Evolutionary conservation across 2,888 invertebrate species (phyloP).

Genomic region (Philereme transversata): DNA sequence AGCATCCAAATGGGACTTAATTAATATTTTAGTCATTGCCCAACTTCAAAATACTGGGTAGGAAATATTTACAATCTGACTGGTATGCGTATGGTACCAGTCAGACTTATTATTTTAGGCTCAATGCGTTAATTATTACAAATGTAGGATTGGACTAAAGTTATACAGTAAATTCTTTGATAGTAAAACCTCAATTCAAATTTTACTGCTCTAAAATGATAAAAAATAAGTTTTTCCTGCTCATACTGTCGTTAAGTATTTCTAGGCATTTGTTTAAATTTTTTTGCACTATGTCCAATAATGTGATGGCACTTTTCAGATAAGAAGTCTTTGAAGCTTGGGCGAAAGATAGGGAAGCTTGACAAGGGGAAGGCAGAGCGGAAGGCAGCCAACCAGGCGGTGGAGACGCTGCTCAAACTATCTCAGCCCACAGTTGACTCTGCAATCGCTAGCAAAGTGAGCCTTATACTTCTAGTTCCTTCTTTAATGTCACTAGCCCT

Average conservation of each 20-base stretch:
- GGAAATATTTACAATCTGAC: too few relatives aligned
- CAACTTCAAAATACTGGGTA: too few relatives aligned
- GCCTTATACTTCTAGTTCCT: constrained; percentile 7
- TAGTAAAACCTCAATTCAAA: not conserved
- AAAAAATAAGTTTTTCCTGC: too few relatives aligned
- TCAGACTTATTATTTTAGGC: too few relatives aligned
- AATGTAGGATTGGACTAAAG: too few relatives aligned
- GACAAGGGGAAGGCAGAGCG: constrained; percentile 48
- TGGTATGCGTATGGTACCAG: too few relatives aligned
- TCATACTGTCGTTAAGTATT: not conserved
- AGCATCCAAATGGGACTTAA: too few relatives aligned
- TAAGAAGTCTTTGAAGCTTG: constrained; percentile 3
- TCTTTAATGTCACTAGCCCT: too few relatives aligned
- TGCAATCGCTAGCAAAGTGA: constrained; percentile 74
- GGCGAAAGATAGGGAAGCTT: constrained; percentile 32
- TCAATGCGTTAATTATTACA: too few relatives aligned
- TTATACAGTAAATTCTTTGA: not conserved
- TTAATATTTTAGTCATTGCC: too few relatives aligned
- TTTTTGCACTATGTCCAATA: not conserved
- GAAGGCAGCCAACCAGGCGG: constrained; percentile 66
- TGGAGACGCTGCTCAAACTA: constrained; percentile 75
- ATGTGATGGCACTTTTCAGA: constrained; percentile 2
- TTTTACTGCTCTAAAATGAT: not conserved
- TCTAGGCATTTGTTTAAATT: not conserved
- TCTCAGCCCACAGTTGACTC: constrained; percentile 66